Evolutionary conservation across 2,888 invertebrate genomes (phyloP).

Genomic region (Clepsis dumicolana): DNA sequence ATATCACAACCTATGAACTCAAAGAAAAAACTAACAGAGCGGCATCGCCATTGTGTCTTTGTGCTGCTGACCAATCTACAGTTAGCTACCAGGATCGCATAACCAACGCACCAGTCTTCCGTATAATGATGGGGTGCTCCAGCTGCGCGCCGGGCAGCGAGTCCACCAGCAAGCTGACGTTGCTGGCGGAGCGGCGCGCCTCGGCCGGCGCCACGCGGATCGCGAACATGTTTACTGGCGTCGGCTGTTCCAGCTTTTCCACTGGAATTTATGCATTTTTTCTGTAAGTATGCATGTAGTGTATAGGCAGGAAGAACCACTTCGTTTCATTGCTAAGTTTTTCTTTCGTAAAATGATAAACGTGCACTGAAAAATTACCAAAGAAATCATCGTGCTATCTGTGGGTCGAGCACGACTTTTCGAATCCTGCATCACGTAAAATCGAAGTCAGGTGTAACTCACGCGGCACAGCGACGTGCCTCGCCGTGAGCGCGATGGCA

Average conservation of each 20-base stretch:
- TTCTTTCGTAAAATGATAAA: too few species aligned
- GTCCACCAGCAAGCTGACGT: slow-evolving; percentile 70
- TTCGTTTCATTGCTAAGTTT: too few species aligned
- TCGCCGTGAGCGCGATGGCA: slow-evolving; percentile 76
- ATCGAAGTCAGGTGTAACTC: slow-evolving; percentile 40
- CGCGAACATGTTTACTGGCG: slow-evolving; percentile 73
- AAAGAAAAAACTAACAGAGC: too few species aligned
- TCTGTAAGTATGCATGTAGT: too few species aligned
- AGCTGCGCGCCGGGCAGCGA: slow-evolving; percentile 52
- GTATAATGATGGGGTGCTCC: slow-evolving; percentile 66
- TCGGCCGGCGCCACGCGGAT: slow-evolving; percentile 66
- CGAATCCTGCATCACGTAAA: too few species aligned
- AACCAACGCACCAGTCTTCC: slow-evolving; percentile 49
- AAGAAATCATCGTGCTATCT: too few species aligned
- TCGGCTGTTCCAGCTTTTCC: slow-evolving; percentile 62
- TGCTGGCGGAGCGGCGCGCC: slow-evolving; percentile 57
- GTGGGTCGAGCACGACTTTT: too few species aligned
- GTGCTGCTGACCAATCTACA: neutral
- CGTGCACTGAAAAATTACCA: too few species aligned
- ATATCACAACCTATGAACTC: too few species aligned
- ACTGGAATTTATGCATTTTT: slow-evolving; percentile 53
- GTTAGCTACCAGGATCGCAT: slow-evolving; percentile 15
- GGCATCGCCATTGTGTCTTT: too few species aligned
- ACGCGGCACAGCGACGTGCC: slow-evolving; percentile 69
- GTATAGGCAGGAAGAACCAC: too few species aligned